Conservation (phyloP, 2,888 invertebrate genomes). For the Eugnorisma glareosa region DNA sequence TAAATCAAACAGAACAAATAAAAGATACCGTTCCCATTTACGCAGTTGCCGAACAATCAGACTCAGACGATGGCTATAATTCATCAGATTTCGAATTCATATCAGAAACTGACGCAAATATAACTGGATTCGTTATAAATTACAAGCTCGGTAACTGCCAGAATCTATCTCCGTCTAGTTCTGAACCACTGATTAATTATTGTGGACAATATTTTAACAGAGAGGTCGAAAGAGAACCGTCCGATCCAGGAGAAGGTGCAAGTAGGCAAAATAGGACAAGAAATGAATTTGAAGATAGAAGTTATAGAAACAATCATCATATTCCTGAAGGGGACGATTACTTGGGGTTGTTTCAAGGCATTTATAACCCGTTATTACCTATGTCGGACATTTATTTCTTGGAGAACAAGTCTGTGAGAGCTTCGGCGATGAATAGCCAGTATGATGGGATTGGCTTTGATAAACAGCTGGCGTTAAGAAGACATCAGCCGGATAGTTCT, state of each 20-base stretch:
- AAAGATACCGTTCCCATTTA: conserved; percentile 35
- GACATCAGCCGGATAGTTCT: conserved; percentile 56
- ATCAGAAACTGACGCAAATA: conserved; percentile 78
- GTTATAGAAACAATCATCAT: conserved; percentile 66
- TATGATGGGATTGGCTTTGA: conserved; percentile 75
- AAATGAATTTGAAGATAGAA: conserved; percentile 46
- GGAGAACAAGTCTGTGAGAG: conserved; percentile 76
- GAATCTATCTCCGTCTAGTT: conserved; percentile 13
- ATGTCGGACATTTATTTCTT: conserved; percentile 60
- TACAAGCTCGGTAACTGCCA: conserved; percentile 10
- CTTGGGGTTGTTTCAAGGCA: conserved; percentile 75
- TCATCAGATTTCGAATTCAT: conserved; percentile 87
- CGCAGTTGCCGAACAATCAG: conserved; percentile 30
- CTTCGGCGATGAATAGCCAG: conserved; percentile 69
- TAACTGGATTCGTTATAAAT: conserved; percentile 67
- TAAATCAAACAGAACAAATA: conserved; percentile 9
- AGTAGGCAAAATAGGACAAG: conserved; percentile 36
- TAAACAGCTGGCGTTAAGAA: conserved; percentile 56
- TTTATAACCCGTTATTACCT: conserved; percentile 53
- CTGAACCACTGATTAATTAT: conserved; percentile 11
- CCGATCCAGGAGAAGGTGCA: conserved; percentile 47
- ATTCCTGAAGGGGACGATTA: conserved; percentile 76
- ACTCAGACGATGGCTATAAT: conserved; percentile 72
- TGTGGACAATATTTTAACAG: background rate
- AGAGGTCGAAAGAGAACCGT: background rate